Base-by-base conservation (phyloP, 2,113 vertebrate species). In the Cavia aperea region DNA sequence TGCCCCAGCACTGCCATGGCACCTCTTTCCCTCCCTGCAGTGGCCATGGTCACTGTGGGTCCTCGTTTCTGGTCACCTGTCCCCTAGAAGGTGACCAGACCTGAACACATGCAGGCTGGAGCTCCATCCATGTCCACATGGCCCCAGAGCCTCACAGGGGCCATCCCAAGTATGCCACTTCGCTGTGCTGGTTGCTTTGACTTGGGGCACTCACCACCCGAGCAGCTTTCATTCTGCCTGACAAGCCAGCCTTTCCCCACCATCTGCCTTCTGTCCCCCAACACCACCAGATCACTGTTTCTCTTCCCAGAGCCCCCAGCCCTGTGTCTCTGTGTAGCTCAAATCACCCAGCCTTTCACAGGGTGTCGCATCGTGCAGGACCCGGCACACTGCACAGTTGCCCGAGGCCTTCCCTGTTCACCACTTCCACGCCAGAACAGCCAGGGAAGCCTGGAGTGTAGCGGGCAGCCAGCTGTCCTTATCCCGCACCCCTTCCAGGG, bases 231-330 rank as follows among this genome's bases (percentile, higher is more conserved):
- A 18, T 60, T 58, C 58, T 43, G n/a, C 56, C n/a, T 14, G 33
- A 21, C 36, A 7, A 58, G n/a, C 62, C 62, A 4, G 33, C 21
- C 68, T 21, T 4, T 43, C 3, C 58, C 54, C 33, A 23, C 54
- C 54, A 33, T 46, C 31, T 23, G 36, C 39, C 15, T 29, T 65
- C 24, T 19, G 51, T 21, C 18, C 18, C 19, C 4, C 49, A 33
- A 21, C 11, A 13, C 12, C 3, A 29, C 79, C 19, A 1, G 5
- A 14, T 26, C 23, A 2, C 72, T 1, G 12, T 39, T 12, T 5
- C 72, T 73, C 23, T 43, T 46, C 31, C 21, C 21, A 18, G 10
- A 29, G 13, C 36, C 23, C 54, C 21, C 11, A n/a, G 31, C 49
- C 33, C 43, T 16, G 5, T 83, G 19, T 24, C 13, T 68, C 66